Evolutionary conservation across 2,113 vertebrate genomes (phyloP), one percentile per base, ranked within the genome.

Genomic region (Cyanoliseus patagonus): DNA sequence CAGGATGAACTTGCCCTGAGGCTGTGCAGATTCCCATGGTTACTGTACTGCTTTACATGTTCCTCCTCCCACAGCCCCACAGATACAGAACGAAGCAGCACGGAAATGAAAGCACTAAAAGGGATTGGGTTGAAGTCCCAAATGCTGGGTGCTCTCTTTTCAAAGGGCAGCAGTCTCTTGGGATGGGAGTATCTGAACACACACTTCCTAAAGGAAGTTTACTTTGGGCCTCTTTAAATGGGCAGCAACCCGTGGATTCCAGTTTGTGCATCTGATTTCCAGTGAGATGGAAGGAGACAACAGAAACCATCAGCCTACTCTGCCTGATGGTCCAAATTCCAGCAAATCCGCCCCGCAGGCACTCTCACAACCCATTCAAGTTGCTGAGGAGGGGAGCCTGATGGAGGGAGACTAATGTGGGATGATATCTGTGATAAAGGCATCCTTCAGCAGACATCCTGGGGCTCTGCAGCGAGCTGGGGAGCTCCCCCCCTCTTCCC

Each of bases 121-220:
- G 0, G 70, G 78, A 77, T 0, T 47, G 70, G 81, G 77, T 0
- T 61, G 73, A 5, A 41, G 79, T 84, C 74, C 83, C 86, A 79
- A 70, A 52, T 0, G 30, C 88, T 12, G 23, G 2, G 18, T 22
- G 74, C 86, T 92, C 81, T 42, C 76, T 66, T 84, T 86, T 35
- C 83, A 74, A 41, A 0, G 2, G 64, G 92, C 92, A 93, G 88
- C 72, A 17, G 76, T 41, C 88, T 86, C 86, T 25, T 11, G 77
- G 91, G 94, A 92, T 19, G 28, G 0, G 23, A 83, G 31, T 9
- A 74, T 82, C 91, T 37, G 69, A 81, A 90, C 83, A 74, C 76
- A 70, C 39, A 6, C 69, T 89, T 97, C 92, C 94, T 94, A 51
- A 81, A 88, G 83, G 92, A 96, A 92, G 95, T 92, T 95, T 94